Conservation (phyloP, 1,140 invertebrate genomes). For the Aphis gossypii region DNA sequence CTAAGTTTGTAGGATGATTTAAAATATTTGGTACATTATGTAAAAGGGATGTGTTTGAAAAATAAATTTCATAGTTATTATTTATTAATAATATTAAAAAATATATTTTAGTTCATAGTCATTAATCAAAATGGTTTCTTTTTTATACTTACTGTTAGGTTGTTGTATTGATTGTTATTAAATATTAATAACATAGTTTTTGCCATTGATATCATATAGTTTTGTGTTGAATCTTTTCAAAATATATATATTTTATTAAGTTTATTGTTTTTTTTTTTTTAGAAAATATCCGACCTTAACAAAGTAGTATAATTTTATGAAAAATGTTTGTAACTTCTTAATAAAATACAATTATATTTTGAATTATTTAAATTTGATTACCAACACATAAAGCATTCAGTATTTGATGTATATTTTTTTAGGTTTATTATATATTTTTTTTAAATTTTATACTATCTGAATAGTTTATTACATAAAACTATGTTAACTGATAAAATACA, state of each 20-base stretch:
- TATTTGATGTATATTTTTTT: neutral
- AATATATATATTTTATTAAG: too few species aligned
- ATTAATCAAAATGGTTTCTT: neutral
- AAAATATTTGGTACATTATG: neutral
- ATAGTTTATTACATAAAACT: neutral
- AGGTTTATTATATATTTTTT: too few species aligned
- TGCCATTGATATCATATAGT: neutral
- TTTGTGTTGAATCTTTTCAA: neutral
- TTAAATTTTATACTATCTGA: neutral
- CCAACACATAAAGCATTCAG: too few species aligned
- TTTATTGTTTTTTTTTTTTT: neutral
- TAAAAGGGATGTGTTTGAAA: neutral
- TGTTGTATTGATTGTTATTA: neutral
- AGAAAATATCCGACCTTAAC: too few species aligned
- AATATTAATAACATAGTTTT: neutral
- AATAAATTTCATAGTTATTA: too few species aligned
- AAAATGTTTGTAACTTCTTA: too few species aligned
- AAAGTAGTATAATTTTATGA: too few species aligned
- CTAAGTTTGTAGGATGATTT: slow-evolving; percentile 72
- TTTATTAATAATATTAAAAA: too few species aligned
- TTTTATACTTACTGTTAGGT: neutral
- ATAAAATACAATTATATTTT: too few species aligned
- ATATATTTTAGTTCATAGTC: neutral
- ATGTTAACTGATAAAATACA: neutral
- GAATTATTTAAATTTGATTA: too few species aligned